A percentile compares a stretch with the other conserved stretches of the same genome.
Evolutionary conservation across 2,888 invertebrate genomes (phyloP).

Genomic region (Cephus runcator): DNA sequence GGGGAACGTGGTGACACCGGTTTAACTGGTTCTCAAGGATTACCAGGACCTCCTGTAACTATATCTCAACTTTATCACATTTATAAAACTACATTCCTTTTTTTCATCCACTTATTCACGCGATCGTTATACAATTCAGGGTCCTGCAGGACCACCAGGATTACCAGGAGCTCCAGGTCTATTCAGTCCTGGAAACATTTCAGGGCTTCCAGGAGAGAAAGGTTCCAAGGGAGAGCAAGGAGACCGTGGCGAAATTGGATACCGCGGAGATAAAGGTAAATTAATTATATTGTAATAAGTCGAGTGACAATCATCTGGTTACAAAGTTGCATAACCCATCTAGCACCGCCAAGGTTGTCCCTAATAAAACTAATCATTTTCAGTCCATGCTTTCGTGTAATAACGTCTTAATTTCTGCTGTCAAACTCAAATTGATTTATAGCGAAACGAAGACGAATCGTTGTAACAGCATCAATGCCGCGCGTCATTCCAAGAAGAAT

Average conservation of each 20-base stretch:
- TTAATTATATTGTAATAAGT: background rate
- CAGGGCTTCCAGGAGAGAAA: slow-evolving; percentile 41
- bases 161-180: slow-evolving; percentile 62
- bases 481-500: background rate
- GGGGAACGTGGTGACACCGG: slow-evolving; percentile 47
- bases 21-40: slow-evolving; percentile 64
- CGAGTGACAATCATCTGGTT: background rate
- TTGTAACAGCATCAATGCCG: background rate
- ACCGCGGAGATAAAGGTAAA: slow-evolving; percentile 16
- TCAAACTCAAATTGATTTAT: background rate
- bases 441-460: background rate
- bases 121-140: slow-evolving; percentile 31
- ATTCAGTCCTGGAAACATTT: slow-evolving; percentile 40
- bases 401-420: background rate
- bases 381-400: background rate
- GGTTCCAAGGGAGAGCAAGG: slow-evolving; percentile 54
- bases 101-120: background rate
- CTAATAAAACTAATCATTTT: background rate
- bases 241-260: slow-evolving; percentile 14
- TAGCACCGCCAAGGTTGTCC: background rate
- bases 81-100: background rate
- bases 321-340: background rate
- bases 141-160: slow-evolving; percentile 68
- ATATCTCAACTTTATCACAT: background rate
- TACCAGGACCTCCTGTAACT: slow-evolving; percentile 62